phyloP scores from a whole-genome alignment of 2,797 vertebrate species.

The Neoniphon sammara region DNA sequence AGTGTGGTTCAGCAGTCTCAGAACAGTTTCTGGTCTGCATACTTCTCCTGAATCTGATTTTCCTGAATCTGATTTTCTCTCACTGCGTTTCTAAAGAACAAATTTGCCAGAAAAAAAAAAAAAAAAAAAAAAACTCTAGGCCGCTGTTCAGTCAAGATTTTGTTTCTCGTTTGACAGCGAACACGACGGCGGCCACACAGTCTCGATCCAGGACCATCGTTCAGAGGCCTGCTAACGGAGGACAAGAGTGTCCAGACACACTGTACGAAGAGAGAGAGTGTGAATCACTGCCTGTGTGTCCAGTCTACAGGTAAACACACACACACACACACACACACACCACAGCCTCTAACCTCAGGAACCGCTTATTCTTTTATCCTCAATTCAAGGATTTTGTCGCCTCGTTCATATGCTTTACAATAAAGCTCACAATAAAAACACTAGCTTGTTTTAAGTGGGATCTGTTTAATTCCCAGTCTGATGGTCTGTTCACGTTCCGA shows the following conservation, averaged over 20 bases:
- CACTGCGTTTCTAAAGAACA: no score
- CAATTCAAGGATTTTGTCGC: not conserved
- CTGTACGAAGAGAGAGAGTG: constrained; percentile 96
- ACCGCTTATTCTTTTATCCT: not conserved
- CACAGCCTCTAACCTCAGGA: not conserved
- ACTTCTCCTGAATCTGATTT: no score
- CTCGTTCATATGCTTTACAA: not conserved
- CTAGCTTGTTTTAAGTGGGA: not conserved
- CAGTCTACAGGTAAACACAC: constrained; percentile 86
- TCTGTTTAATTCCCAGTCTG: not conserved
- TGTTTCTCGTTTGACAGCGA: constrained; percentile 81
- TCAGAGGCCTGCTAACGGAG: constrained; percentile 87
- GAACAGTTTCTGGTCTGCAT: no score
- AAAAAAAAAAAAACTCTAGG: no score
- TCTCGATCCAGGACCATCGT: constrained; percentile 90
- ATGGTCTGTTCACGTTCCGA: not conserved
- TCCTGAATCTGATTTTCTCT: no score
- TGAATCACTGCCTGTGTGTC: constrained; percentile 88
- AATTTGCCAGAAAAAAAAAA: not conserved
- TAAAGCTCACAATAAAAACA: not conserved
- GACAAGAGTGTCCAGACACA: constrained; percentile 94
- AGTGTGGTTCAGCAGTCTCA: no score
- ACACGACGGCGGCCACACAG: constrained; percentile 85
- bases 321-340: not conserved
- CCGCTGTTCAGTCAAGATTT: constrained; percentile 45